Evolutionary conservation across 2,797 vertebrate species (phyloP), one percentile per base, ranked within the genome.

Genomic region (Acanthurus leucopareius): DNA sequence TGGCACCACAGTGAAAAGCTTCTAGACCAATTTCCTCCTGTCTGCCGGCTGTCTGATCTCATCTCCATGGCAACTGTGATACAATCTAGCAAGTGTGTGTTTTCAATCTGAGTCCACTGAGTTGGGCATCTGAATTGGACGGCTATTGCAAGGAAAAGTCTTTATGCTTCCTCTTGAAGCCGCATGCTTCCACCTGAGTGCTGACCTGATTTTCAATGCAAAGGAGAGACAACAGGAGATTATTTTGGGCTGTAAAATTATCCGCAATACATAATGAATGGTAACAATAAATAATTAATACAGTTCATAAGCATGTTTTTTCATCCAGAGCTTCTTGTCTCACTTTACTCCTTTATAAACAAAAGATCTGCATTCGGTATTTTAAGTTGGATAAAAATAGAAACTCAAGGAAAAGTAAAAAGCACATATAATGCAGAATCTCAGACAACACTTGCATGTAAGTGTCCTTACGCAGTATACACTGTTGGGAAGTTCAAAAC

Each of bases 31-130:
- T 92, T 93, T 94, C 89, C 88, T 86, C 75, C 76, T 38, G 80
- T 85, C 89, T 90, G 84, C 85, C 79, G 84, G 69, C 85, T 80
- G 88, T 92, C 91, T 91, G 73, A 92, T 94, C 86, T 84, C 65
- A 79, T 94, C 88, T 75, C 93, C 93, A 89, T 94, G 92, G 93
- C 72, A 93, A 95, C 94, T 71, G 74, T 79, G 87, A 93, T 93
- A 88, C 87, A 91, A 92, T 94, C 92, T 87, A 58, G 66, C 69
- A 40, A 85, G 83, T 87, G 80, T 84, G 4, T 75, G 51, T 87
- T 86, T 91, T 83, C 65, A 70, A 62, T 83, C 81, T 3, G 47
- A 80, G 70, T 75, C 75, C 10, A 17, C 64, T 5, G 71, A 84
- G 66, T 84, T 69, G 82, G 88, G 79, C 83, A 57, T 85, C 67